Percentiles rank a stretch among this genome's conserved stretches.
Conservation (phyloP, 2,888 invertebrate genomes). For the Sussaba pulchella region DNA sequence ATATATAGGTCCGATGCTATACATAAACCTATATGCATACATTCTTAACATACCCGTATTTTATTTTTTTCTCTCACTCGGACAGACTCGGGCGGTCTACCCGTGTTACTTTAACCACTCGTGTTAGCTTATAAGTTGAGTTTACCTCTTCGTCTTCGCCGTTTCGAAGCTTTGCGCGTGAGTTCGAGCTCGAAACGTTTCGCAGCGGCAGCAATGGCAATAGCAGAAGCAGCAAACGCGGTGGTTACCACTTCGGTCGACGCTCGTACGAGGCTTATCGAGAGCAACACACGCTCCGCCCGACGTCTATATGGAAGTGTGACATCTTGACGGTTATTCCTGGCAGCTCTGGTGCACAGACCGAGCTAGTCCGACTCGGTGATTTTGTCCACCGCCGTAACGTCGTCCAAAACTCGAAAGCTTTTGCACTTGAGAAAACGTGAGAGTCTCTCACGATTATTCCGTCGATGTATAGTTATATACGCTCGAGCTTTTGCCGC, state of each 20-base stretch:
- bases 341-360: constrained; percentile 71
- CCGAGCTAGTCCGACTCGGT: constrained; percentile 63
- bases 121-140: too few relatives aligned
- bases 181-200: constrained; percentile 17
- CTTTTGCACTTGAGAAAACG: constrained; percentile 52
- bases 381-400: constrained; percentile 78
- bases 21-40: too few relatives aligned
- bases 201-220: constrained; percentile 30
- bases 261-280: constrained; percentile 72
- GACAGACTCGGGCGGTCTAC: too few relatives aligned
- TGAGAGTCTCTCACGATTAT: constrained; percentile 39
- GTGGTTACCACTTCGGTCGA: constrained; percentile 15
- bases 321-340: constrained; percentile 84
- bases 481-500: constrained; percentile 46
- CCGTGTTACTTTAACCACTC: too few relatives aligned
- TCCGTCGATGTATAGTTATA: constrained; percentile 51
- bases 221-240: too few relatives aligned
- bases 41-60: too few relatives aligned
- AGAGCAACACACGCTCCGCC: constrained; percentile 65
- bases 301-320: constrained; percentile 83
- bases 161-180: too few relatives aligned
- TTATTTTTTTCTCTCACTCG: too few relatives aligned
- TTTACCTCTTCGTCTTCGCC: too few relatives aligned
- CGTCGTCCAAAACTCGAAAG: constrained; percentile 71
- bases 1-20: too few relatives aligned